These are phyloP conservation scores for Plectropomus leopardus DNA, from an alignment of 2,113 vertebrate species.

Conservation along the genomic window DNA sequence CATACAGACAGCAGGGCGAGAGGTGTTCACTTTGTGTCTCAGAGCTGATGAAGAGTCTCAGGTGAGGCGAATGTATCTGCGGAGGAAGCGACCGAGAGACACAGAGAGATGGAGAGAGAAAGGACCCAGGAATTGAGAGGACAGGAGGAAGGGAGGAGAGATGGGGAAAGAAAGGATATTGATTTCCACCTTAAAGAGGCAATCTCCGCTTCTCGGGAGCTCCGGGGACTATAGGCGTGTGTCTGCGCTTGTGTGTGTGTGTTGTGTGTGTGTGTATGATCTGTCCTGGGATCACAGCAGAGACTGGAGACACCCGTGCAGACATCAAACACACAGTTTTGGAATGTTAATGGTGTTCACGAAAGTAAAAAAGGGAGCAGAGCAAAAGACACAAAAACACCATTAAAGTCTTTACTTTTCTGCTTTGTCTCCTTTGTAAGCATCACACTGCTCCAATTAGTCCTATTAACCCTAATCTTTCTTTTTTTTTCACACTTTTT, in stretches of 20 bases:
- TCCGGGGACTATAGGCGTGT: conserved; percentile 61
- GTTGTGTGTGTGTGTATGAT: conserved; percentile 29
- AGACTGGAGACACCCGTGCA: conserved; percentile 19
- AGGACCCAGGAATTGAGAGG: conserved; percentile 68
- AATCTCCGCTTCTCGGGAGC: conserved; percentile 72
- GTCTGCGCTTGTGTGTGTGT: conserved; percentile 41
- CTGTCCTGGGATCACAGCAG: conserved; percentile 53
- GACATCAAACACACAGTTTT: conserved; percentile 17
- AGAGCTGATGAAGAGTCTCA: conserved; percentile 49
- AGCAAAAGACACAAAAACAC: conserved; percentile 16
- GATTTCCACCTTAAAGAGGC: conserved; percentile 83
- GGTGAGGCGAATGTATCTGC: conserved; percentile 45
- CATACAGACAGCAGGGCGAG: not conserved
- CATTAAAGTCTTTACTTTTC: conserved; percentile 26
- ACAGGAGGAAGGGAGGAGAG: conserved; percentile 69
- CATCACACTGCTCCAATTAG: conserved; percentile 21
- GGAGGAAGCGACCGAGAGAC: conserved; percentile 50
- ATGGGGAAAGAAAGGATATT: conserved; percentile 78
- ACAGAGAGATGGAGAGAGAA: conserved; percentile 36
- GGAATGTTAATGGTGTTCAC: conserved; percentile 43
- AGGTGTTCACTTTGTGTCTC: conserved; percentile 33
- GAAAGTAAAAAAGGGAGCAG: conserved; percentile 1
- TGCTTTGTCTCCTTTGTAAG: not conserved
- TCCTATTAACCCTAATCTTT: too few species aligned
- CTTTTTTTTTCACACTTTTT: conserved; percentile 1